Evolutionary conservation across 1,140 invertebrate species (phyloP).

Genomic region (Myzus persicae): DNA sequence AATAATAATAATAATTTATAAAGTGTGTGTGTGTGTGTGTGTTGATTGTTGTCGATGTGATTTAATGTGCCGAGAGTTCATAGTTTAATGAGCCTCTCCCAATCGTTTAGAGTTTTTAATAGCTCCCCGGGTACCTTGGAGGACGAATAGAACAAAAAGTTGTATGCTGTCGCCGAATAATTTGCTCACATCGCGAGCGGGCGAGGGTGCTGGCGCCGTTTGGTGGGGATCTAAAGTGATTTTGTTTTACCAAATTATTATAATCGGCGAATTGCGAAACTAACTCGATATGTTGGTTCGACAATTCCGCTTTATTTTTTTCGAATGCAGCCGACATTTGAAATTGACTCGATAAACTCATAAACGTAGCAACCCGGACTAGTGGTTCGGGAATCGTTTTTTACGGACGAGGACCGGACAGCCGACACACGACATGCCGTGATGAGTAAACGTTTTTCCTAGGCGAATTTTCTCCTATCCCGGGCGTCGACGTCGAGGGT

Average conservation of each 20-base stretch:
- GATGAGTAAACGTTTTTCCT: too few relatives aligned
- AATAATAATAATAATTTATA: not conserved
- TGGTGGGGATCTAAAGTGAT: not conserved
- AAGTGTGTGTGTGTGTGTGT: too few relatives aligned
- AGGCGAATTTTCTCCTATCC: not conserved
- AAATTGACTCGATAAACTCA: not conserved
- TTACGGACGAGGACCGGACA: too few relatives aligned
- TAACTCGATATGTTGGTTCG: not conserved
- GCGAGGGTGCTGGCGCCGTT: not conserved
- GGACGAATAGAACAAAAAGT: not conserved
- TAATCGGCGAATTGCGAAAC: not conserved
- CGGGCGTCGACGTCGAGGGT: not conserved
- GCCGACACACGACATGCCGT: not conserved
- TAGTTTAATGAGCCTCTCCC: not conserved
- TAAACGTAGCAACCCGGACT: not conserved
- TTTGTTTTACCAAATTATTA: not conserved
- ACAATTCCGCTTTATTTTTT: not conserved
- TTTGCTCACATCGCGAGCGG: not conserved
- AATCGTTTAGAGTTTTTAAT: not conserved
- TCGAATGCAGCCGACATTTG: not conserved
- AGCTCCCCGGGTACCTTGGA: not conserved
- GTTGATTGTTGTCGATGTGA: not conserved
- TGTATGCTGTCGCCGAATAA: not conserved
- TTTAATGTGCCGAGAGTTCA: not conserved
- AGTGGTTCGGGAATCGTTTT: not conserved